Base-by-base conservation (phyloP, 2,797 vertebrate genomes). In the Cygnus olor region DNA sequence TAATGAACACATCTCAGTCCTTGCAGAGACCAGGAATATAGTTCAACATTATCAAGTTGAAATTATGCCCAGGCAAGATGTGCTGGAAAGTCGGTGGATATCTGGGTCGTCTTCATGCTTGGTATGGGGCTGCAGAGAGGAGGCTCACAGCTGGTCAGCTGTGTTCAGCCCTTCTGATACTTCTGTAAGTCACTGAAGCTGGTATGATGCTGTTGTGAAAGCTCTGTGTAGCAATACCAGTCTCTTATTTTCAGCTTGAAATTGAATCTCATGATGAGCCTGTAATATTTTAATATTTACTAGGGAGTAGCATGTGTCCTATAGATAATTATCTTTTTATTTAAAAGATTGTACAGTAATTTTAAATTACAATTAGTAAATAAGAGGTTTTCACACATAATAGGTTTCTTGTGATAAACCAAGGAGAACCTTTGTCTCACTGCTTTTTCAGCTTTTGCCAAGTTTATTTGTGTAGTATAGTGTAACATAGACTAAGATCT, bases 331-430 rank as follows among this genome's bases (percentile, higher is more conserved):
- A 90, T 73, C 90, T 95, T 93, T 30, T 38, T 51, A 21, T 61
- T 77, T 61, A 79, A 85, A 76, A 95, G 40, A 88, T 45, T 49
- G 57, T 58, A 66, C 32, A 87, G 56, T 28, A 74, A 42, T 90
- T 93, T 96, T 25, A 88, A 87, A 82, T 94, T 89, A 88, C 82
- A 95, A 89, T 93, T 89, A 90, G 32, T 71, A 92, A 97, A 94
- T 85, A 91, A 96, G 77, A 94, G 63, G 3, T 92, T 94, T 87
- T 97, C 77, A 78, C 28, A 47, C 89, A 95, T 84, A 85, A 70
- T 27, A 65, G 15, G 4, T 88, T 92, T 92, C 45, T 45, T 89
- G 80, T 90, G 71, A 84, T 91, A 95, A 88, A 84, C 36, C 51
- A 77, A 93, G 72, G 73, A 45, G 30, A 88, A 86, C 42, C 57